These are phyloP conservation scores for Neolamprologus caudopunctatus DNA, from an alignment of 2,113 vertebrate species.

Conservation along the genomic window DNA sequence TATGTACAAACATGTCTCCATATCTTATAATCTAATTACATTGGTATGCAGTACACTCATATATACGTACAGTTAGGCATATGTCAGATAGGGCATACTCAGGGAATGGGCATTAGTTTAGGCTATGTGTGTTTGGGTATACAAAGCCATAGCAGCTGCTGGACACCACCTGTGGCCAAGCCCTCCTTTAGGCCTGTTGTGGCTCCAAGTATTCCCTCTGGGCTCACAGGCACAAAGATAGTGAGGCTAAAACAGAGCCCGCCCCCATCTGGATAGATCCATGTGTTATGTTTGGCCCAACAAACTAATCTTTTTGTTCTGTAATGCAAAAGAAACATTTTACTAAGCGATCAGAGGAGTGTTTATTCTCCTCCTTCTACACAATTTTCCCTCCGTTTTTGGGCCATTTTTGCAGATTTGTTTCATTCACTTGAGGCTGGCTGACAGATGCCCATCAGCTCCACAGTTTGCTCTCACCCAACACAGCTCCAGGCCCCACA, in stretches of 20 bases:
- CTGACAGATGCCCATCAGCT: conserved; percentile 60
- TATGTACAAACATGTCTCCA: background rate
- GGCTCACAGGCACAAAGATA: conserved; percentile 26
- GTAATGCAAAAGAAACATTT: conserved; percentile 2
- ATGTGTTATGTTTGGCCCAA: conserved; percentile 5
- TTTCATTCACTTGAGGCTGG: conserved; percentile 17
- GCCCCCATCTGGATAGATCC: background rate
- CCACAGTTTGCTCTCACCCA: background rate
- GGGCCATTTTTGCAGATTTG: background rate
- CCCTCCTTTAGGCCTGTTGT: conserved; percentile 44
- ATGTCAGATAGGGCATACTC: background rate
- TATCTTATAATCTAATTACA: background rate
- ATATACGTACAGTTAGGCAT: background rate
- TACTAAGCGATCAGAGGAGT: background rate
- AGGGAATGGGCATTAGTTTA: conserved; percentile 30
- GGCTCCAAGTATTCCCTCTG: conserved; percentile 52
- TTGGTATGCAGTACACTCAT: background rate
- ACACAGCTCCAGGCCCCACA: conserved; percentile 6
- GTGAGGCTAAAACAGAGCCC: background rate
- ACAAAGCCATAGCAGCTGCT: conserved; percentile 57
- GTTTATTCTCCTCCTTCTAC: background rate
- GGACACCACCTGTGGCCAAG: conserved; percentile 59
- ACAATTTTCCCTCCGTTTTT: background rate
- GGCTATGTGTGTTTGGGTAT: conserved; percentile 38
- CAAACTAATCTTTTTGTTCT: background rate